Evolutionary conservation across 2,888 invertebrate genomes (phyloP).

Genomic region (Coelogynopora nodosa): DNA sequence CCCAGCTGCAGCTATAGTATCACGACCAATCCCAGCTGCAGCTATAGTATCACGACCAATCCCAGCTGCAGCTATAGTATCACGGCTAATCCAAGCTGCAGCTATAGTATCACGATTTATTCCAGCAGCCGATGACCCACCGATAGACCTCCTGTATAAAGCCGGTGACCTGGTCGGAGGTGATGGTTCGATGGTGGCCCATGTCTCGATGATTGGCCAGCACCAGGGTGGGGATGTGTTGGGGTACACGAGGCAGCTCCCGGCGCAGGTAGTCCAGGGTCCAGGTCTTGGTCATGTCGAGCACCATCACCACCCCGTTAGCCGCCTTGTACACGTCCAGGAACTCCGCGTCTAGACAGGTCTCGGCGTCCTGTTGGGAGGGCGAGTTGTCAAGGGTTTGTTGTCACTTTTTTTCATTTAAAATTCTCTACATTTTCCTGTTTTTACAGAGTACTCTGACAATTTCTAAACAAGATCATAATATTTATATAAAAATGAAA

Average conservation of each 20-base stretch:
- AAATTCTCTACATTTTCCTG: no score
- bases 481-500: no score
- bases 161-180: constrained; percentile 70
- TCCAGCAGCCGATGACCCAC: constrained; percentile 63
- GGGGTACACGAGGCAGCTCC: constrained; percentile 74
- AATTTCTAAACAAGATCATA: no score
- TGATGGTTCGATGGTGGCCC: constrained; percentile 86
- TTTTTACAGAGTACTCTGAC: no score
- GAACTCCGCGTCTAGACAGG: constrained; percentile 76
- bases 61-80: no score
- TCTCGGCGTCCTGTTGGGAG: neutral
- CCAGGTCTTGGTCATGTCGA: constrained; percentile 93
- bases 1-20: no score
- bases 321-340: constrained; percentile 92
- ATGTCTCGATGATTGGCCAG: constrained; percentile 92
- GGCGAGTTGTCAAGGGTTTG: no score
- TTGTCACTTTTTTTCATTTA: no score
- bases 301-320: constrained; percentile 84
- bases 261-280: constrained; percentile 89
- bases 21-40: no score
- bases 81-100: no score
- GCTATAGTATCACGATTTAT: no score
- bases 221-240: constrained; percentile 72
- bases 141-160: constrained; percentile 69
- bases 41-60: no score